phyloP scores from a whole-genome alignment of 2,113 vertebrate genomes.

The Motacilla alba region DNA sequence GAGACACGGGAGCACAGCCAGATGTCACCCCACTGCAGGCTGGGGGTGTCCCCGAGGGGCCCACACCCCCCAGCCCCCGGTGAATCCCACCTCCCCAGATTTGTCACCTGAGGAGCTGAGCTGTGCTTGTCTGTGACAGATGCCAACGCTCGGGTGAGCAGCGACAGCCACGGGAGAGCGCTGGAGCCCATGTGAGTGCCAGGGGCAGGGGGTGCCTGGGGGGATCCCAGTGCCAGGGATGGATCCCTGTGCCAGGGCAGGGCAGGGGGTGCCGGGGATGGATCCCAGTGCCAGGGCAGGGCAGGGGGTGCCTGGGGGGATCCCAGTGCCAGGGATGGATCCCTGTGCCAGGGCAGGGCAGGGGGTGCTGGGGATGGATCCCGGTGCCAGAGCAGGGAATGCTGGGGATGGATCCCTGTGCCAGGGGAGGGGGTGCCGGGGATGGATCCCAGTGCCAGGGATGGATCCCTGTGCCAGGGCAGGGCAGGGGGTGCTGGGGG shows the following conservation, averaged over 20 bases:
- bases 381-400: not conserved
- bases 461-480: too few species aligned
- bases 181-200: constrained; percentile 15
- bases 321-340: not conserved
- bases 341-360: not conserved
- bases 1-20: fast-evolving
- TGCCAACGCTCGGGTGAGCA: not conserved
- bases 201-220: fast-evolving
- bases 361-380: not conserved
- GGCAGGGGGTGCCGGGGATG: too few species aligned
- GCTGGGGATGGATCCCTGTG: not conserved
- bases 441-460: not conserved
- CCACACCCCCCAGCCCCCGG: fast-evolving
- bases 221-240: too few species aligned
- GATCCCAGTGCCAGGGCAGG: not conserved
- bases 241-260: not conserved
- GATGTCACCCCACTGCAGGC: not conserved
- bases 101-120: fast-evolving
- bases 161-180: not conserved
- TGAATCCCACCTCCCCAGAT: not conserved
- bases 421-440: too few species aligned
- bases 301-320: not conserved
- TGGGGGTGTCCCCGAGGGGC: not conserved
- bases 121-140: not conserved
- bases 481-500: not conserved